Evolutionary conservation across 2,888 invertebrate genomes (phyloP), one percentile per base, ranked within the genome.

Genomic region (Deilephila porcellus): DNA sequence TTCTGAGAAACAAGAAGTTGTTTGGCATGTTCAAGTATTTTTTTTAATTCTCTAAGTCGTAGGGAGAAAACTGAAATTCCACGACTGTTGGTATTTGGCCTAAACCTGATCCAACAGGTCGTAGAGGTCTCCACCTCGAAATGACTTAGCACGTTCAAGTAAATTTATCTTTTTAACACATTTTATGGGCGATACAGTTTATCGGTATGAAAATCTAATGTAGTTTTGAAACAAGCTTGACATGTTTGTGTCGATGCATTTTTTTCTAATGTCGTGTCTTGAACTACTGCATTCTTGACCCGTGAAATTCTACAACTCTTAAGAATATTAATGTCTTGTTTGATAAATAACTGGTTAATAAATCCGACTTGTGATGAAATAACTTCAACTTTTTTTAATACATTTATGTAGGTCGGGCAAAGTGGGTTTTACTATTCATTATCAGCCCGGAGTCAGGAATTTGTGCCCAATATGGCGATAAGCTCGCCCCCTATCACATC

Each of bases 211-310:
- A 14, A 45, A 45, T 67, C 5, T 45, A 67, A 64, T n/a, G 25
- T 20, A n/a, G 45, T 52, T 52, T 52, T 25, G 17, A 19, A 67
- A 67, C 67, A 52, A 52, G 67, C 25, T 52, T 52, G 52, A 45
- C 25, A 52, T 67, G 17, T 67, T 67, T 52, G 7, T 67, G 45
- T 67, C 64, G 64, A 67, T 45, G 34, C 62, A 14, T 64, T 67
- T 67, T 52, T 67, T 52, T 67, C 67, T 67, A 17, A 52, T 52
- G 17, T 17, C 17, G 3, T 63, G 37, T 25, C 25, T 45, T 45
- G 67, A 45, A 64, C 20, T 14, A 67, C 67, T 52, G 64, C 64
- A 67, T 67, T 67, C 52, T 67, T 25, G 52, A 67, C 6, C 25
- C 52, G 67, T 52, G 25, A 67, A 67, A 67, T 67, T 67, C 52